Percentiles rank a stretch among this genome's conserved stretches.
phyloP scores from a whole-genome alignment of 2,797 vertebrate species.

The Thunnus albacares region DNA sequence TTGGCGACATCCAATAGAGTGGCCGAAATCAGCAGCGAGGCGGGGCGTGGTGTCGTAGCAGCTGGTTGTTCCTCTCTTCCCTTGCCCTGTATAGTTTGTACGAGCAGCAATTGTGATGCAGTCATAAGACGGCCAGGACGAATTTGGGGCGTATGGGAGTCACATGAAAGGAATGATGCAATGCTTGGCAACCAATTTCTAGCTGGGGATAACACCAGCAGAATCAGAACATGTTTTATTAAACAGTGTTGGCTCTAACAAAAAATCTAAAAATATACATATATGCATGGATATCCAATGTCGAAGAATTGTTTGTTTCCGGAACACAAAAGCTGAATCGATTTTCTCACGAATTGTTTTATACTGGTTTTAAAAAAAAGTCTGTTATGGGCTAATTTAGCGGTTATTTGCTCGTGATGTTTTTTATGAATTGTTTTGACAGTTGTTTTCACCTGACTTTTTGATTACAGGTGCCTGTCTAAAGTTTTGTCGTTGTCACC shows the following conservation, averaged over 20 bases:
- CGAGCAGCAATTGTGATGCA: slow-evolving; percentile 89
- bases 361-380: background rate
- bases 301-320: slow-evolving; percentile 85
- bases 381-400: slow-evolving; percentile 7
- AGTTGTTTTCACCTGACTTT: slow-evolving; percentile 23
- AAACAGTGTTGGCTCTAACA: slow-evolving; percentile 89
- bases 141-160: slow-evolving; percentile 92
- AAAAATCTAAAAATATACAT: slow-evolving; percentile 88
- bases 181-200: slow-evolving; percentile 92
- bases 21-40: background rate
- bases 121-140: slow-evolving; percentile 91
- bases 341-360: slow-evolving; percentile 35
- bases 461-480: slow-evolving; percentile 22
- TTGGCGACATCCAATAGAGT: slow-evolving; percentile 87
- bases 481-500: slow-evolving; percentile 39
- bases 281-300: slow-evolving; percentile 85
- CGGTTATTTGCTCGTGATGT: slow-evolving; percentile 12
- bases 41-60: slow-evolving; percentile 24
- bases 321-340: slow-evolving; percentile 64
- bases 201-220: slow-evolving; percentile 91
- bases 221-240: slow-evolving; percentile 92
- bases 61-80: slow-evolving; percentile 63
- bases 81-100: slow-evolving; percentile 82
- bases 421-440: slow-evolving; percentile 19
- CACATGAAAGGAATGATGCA: slow-evolving; percentile 94